These are phyloP conservation scores for Alsophila aescularia DNA, from an alignment of 2,888 invertebrate genomes.

Conservation along the genomic window DNA sequence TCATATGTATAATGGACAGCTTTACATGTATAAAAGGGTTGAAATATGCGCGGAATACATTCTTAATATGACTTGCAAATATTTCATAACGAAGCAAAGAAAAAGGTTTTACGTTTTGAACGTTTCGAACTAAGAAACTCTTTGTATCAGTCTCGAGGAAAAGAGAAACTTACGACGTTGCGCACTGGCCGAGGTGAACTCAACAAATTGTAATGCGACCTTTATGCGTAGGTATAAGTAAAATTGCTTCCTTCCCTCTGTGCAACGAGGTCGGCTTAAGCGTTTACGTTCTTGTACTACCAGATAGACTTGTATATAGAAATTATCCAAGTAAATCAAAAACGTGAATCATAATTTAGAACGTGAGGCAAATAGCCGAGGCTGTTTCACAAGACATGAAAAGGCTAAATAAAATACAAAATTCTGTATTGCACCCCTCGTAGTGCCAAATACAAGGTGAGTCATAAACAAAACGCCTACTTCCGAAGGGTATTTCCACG, in stretches of 20 bases:
- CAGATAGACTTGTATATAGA: no score
- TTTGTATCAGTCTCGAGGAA: slow-evolving; percentile 20
- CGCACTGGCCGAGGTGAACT: slow-evolving; percentile 33
- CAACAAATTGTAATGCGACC: slow-evolving; percentile 42
- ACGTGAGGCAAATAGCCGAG: slow-evolving; percentile 24
- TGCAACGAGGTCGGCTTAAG: slow-evolving; percentile 30
- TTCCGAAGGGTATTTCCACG: slow-evolving; percentile 61
- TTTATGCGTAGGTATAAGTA: slow-evolving; percentile 41
- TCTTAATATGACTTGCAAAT: slow-evolving; percentile 13
- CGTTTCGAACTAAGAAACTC: slow-evolving; percentile 19
- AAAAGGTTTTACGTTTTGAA: slow-evolving; percentile 15
- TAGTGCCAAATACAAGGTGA: slow-evolving; percentile 44
- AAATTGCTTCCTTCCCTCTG: slow-evolving; percentile 62
- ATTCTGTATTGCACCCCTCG: slow-evolving; percentile 24
- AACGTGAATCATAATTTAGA: neutral
- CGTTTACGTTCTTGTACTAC: slow-evolving; percentile 20
- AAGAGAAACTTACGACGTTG: slow-evolving; percentile 31
- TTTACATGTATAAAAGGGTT: neutral
- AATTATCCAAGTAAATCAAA: slow-evolving; percentile 5
- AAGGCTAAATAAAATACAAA: slow-evolving; percentile 29
- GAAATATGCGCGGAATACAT: neutral
- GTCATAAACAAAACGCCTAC: slow-evolving; percentile 52
- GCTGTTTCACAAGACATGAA: slow-evolving; percentile 28
- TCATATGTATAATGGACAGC: no score
- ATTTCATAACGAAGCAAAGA: slow-evolving; percentile 11